Base-by-base conservation (phyloP, 2,797 vertebrate species). In the Huso huso region DNA sequence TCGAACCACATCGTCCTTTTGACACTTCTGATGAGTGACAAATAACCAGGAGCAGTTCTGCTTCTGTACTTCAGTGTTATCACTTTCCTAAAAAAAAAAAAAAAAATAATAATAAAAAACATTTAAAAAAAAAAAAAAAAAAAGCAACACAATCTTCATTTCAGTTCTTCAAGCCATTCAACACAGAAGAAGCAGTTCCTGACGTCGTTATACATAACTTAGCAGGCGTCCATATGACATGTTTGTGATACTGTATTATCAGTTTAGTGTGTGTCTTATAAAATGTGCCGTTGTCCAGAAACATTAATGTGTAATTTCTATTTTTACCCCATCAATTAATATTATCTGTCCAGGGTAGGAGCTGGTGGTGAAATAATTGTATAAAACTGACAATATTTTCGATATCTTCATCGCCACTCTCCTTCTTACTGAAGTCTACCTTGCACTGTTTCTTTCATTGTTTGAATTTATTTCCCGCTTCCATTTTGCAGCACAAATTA, bases 271-370 rank as follows among this genome's bases (percentile, higher is more conserved):
- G 23, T 37, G 2, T 37, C 23, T 37, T 37, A 37, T 37, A 49
- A 48, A 15, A 15, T 37, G 4, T 18, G 6, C 7, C 6, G 53
- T 18, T 48, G 7, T 8, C 7, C 12, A 6, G 10, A 4, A 9
- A 10, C 8, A 49, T 9, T 5, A 1, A 15, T 18, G 1, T 37
- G 15, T 6, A 13, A 37, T 37, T 50, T 37, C 7, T 53, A 10
- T 1, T 52, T 77, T 88, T 75, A 92, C 92, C 88, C 74, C 75
- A 7, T 90, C 86, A 15, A 86, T 76, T 12, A 95, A 78, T 50
- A 93, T 59, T 51, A 91, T 72, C 66, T 94, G 86, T 5, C 95
- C 95, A 0, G 94, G 87, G 77, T 94, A 97, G 49, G 94, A 97
- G 75, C 94, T 95, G 70, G 92, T 94, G 71, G 92, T 95, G 81